Evolutionary conservation across 2,113 vertebrate species (phyloP), one percentile per base, ranked within the genome.

Genomic region (Stomatorhinus ivindoensis): DNA sequence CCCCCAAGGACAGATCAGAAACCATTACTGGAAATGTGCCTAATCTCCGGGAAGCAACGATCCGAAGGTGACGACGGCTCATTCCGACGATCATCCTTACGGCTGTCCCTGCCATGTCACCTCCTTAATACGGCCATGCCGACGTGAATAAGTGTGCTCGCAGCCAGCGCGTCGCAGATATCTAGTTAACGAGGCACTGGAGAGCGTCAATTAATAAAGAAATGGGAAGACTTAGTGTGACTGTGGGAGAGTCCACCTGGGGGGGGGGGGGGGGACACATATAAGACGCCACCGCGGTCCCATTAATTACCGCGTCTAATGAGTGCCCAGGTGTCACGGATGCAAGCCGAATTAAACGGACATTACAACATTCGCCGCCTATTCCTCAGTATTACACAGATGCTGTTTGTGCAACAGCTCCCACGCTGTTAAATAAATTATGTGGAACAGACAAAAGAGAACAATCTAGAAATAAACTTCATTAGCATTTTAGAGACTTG

Each of bases 351-450:
- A 90, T 87, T 87, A 55, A 76, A 87, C 15, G 44, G 80, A 73
- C 39, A 89, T 50, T 47, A 55, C 27, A 58, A 55, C n/a, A 86
- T 86, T 86, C 31, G 39, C 55, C 84, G 10, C 44, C 61, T 87
- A 39, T 87, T 47, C 61, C 83, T 19, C 82, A 86, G 44, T 39
- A 58, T 48, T 50, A 73, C 13, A 51, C 82, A 86, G 35, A 46
- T 50, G 61, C 83, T 89, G 17, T 90, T 50, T 65, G 58, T 76
- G 61, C 31, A 87, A 87, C 21, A 51, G 47, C 69, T 87, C 69
- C 69, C 61, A 51, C 65, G 47, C 50, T 84, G 76, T 73, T 90
- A 90, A 90, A 90, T 80, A 87, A 76, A 53, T 51, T 44, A 53
- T 87, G 27, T 58, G 39, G 21, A 53, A 7, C 46, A 90, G n/a